Conservation (phyloP, 2,797 vertebrate genomes). For the Eulemur mongoz region DNA sequence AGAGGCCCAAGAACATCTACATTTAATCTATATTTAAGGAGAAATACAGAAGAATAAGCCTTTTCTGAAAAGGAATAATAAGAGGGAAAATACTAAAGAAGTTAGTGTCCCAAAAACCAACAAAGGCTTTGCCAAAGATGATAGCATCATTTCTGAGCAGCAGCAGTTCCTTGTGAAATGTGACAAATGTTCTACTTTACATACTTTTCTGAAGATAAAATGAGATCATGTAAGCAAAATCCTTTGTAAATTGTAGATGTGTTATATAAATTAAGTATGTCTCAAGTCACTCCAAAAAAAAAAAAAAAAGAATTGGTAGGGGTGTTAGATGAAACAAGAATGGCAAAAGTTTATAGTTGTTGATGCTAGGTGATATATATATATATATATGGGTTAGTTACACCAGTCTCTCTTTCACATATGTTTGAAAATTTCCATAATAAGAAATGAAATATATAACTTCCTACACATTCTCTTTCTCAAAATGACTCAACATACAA, state of each 20-base stretch:
- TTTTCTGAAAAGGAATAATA: not conserved
- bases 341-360: not conserved
- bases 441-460: not conserved
- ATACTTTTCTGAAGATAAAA: not conserved
- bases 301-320: too few relatives aligned
- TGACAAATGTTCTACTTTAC: not conserved
- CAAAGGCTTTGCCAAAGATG: not conserved
- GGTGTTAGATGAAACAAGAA: not conserved
- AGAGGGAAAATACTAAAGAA: too few relatives aligned
- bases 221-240: not conserved
- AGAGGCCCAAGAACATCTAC: rapidly evolving
- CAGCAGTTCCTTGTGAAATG: not conserved
- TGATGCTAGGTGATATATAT: not conserved
- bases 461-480: not conserved
- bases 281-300: not conserved
- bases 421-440: not conserved
- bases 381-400: not conserved
- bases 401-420: not conserved
- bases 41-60: not conserved
- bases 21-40: not conserved
- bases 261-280: not conserved
- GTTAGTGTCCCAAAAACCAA: not conserved
- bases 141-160: rapidly evolving
- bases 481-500: not conserved
- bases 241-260: not conserved